These are phyloP conservation scores for Nycticebus coucang DNA, from an alignment of 2,113 vertebrate species.

Conservation along the genomic window DNA sequence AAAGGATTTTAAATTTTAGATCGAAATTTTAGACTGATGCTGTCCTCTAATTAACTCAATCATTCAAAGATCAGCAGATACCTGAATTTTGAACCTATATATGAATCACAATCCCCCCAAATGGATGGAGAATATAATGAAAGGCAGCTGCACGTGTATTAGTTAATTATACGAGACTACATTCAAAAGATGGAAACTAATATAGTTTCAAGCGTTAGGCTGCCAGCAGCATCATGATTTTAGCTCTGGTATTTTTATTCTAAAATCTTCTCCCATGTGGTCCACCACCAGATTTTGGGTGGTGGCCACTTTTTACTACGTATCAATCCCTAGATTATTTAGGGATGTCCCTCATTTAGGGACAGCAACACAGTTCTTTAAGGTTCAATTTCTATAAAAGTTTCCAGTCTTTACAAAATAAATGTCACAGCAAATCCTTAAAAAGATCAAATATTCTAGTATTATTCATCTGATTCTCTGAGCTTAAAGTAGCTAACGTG, in stretches of 20 bases:
- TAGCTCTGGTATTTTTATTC: conserved; percentile 46
- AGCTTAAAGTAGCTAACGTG: neutral
- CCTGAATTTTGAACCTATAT: neutral
- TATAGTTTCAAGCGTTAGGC: neutral
- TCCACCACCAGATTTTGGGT: neutral
- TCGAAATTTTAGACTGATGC: neutral
- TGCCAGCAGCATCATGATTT: conserved; percentile 19
- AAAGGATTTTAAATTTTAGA: conserved; percentile 34
- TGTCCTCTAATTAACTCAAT: conserved; percentile 30
- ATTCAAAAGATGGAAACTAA: conserved; percentile 29
- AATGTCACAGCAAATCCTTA: conserved; percentile 57
- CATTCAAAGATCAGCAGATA: neutral
- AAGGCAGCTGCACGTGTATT: neutral
- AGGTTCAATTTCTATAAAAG: conserved; percentile 7
- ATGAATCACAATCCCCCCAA: neutral
- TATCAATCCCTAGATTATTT: neutral
- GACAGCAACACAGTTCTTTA: neutral
- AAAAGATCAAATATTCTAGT: conserved; percentile 34
- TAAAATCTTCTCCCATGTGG: conserved; percentile 13
- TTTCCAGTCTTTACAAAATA: conserved; percentile 69
- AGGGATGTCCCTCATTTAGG: conserved; percentile 44
- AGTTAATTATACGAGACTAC: neutral
- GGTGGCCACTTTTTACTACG: neutral
- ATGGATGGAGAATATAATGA: neutral
- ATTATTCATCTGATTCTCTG: conserved; percentile 23